Conservation (phyloP, 2,888 invertebrate genomes). For the Cataglyphis albicans region DNA sequence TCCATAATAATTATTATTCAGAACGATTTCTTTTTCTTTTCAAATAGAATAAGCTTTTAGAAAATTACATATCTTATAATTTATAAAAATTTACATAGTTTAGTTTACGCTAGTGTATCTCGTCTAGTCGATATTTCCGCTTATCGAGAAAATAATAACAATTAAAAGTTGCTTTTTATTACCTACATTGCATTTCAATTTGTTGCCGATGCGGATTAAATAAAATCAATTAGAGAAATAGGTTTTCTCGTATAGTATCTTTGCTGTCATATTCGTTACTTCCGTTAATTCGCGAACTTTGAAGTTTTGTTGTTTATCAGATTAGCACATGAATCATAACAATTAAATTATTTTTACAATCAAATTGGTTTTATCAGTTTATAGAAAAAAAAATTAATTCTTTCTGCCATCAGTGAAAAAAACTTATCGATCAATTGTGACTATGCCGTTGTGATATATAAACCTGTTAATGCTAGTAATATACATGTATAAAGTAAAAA, state of each 20-base stretch:
- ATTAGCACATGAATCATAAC: neutral
- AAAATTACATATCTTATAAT: conserved; percentile 14
- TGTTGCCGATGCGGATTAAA: conserved; percentile 27
- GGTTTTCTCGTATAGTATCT: conserved; percentile 10
- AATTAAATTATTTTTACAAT: neutral
- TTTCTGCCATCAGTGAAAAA: neutral
- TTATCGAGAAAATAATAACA: conserved; percentile 8
- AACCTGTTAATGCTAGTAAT: neutral
- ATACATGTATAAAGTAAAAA: neutral
- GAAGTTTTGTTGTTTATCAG: conserved; percentile 4
- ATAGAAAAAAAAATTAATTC: neutral
- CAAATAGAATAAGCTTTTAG: neutral
- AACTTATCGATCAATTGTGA: neutral
- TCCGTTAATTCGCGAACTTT: neutral
- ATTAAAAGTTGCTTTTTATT: neutral
- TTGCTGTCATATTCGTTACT: neutral
- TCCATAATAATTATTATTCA: neutral
- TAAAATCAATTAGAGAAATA: conserved; percentile 29
- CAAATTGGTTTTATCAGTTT: neutral
- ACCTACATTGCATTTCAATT: conserved; percentile 15
- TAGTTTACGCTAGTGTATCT: neutral
- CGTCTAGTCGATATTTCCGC: conserved; percentile 1
- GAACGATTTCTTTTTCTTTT: neutral
- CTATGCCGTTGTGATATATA: neutral
- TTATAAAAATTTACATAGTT: neutral